Percentiles rank a stretch among this genome's conserved stretches.
phyloP scores from a whole-genome alignment of 2,797 vertebrate genomes.

The Steatocranus sp. region DNA sequence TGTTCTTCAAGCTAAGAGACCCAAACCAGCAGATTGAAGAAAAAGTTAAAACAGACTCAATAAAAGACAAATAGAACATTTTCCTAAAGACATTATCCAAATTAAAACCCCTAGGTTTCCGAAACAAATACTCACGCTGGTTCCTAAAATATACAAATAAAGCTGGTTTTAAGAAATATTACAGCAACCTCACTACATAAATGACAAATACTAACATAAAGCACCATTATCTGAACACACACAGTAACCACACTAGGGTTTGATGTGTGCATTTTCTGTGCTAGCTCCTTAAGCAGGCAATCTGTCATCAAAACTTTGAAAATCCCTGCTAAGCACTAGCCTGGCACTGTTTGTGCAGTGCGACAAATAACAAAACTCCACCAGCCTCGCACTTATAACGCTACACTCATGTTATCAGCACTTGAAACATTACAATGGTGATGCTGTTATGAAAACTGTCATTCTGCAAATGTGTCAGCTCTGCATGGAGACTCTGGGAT shows the following conservation, averaged over 20 bases:
- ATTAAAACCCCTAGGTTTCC: neutral
- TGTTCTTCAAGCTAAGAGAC: neutral
- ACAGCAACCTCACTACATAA: neutral
- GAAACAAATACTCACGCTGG: neutral
- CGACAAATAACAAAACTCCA: neutral
- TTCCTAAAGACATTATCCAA: neutral
- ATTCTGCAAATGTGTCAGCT: neutral
- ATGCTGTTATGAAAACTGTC: conserved; percentile 33
- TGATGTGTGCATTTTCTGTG: neutral
- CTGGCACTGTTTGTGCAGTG: neutral
- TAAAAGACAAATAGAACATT: neutral
- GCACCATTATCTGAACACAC: neutral
- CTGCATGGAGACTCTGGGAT: neutral
- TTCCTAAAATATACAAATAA: neutral
- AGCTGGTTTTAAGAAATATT: neutral
- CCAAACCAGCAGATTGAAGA: neutral
- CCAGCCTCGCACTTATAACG: neutral
- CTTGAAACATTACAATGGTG: neutral
- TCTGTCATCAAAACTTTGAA: neutral
- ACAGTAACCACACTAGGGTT: neutral
- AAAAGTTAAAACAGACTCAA: neutral
- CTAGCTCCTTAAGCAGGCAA: neutral
- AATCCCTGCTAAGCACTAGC: neutral
- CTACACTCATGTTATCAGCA: neutral
- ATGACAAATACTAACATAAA: neutral